phyloP scores from a whole-genome alignment of 2,113 vertebrate species.

The Leucoraja erinaceus region DNA sequence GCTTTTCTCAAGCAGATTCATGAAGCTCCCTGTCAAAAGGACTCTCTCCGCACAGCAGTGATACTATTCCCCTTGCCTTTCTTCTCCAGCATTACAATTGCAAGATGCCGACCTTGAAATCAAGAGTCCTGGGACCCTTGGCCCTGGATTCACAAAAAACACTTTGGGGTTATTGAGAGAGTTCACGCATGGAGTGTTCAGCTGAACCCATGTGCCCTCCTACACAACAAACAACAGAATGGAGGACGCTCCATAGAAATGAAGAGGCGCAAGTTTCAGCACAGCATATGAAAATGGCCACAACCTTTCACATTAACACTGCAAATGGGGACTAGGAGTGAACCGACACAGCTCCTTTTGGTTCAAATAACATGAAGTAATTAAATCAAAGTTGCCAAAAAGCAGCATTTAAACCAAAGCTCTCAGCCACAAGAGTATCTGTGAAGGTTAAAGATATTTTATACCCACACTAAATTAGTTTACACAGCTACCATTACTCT shows the following conservation, averaged over 20 bases:
- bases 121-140: conserved; percentile 1
- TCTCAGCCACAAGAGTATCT: neutral
- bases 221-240: neutral
- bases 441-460: neutral
- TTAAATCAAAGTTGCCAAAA: too few species aligned
- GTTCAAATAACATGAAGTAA: neutral
- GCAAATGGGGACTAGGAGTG: neutral
- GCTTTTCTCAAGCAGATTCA: conserved; percentile 28
- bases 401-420: neutral
- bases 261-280: neutral
- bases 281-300: neutral
- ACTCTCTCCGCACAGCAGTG: neutral
- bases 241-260: neutral
- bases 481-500: neutral
- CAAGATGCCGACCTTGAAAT: conserved; percentile 9
- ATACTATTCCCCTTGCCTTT: neutral
- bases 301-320: neutral
- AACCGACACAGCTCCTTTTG: neutral
- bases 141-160: conserved; percentile 5
- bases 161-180: neutral
- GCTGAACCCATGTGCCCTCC: neutral
- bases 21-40: neutral
- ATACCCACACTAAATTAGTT: neutral
- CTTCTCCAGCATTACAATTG: neutral
- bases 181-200: neutral